Evolutionary conservation across 1,140 invertebrate species (phyloP), one percentile per base, ranked within the genome.

Genomic region (Dendrolimus kikuchii): DNA sequence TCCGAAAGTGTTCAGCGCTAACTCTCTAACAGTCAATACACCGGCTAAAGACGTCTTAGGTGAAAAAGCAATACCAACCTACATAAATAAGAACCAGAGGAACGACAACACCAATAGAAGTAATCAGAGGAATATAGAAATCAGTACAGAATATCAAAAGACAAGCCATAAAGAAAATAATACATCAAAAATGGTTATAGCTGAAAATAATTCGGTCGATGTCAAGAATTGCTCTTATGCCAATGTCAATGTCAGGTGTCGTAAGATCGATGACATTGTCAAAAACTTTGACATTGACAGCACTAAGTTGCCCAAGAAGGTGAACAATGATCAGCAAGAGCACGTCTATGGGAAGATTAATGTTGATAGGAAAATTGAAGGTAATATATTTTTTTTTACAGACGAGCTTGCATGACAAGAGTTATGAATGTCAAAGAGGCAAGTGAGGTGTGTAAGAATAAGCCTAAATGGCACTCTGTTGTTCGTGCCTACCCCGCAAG

Each of bases 11-110:
- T 95, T 95, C 66, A 91, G 91, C 38, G 88, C 92, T 0, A 93
- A 93, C 65, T 90, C 92, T n/a, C 71, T 93, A 10, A 95, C 93
- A 4, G 92, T 94, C 0, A 94, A 93, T 60, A 93, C 93, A 5
- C 93, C 94, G 4, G 93, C 93, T 0, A 93, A 92, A 81, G 93
- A 94, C 60, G 93, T 95, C 0, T 77, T 95, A 5, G 93, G 90
- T 0, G 85, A 86, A 37, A 88, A 88, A 60, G 89, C 88, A 43
- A 72, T 88, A 4, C 89, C 89, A 1, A 91, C 90, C 56, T 89
- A 89, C 60, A 88, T 89, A 38, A 85, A 77, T 5, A 89, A 5
- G 73, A 68, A 78, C n/a, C 68, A 74, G 40, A 83, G 78, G 59
- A 68, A 75, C 36, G 73, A 86, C 4, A 53, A 77, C 5, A 50